Conservation (phyloP, 1,140 invertebrate genomes). For the Rhopalosiphum padi region DNA sequence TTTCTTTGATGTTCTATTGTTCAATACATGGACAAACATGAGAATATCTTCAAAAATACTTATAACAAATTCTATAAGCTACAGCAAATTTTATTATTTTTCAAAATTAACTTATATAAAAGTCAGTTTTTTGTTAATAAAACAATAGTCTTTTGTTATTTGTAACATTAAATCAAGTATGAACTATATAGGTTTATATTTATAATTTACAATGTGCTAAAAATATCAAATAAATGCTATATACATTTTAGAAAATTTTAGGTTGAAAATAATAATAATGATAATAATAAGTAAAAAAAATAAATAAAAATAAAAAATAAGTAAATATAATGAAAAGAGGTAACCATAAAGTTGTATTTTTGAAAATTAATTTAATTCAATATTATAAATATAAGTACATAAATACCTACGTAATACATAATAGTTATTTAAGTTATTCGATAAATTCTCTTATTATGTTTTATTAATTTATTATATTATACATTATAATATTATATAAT, state of each 20-base stretch:
- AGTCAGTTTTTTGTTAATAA: not conserved
- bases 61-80: not conserved
- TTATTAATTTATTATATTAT: not conserved
- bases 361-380: not conserved
- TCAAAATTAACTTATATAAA: not conserved
- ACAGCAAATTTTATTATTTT: not conserved
- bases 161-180: not conserved
- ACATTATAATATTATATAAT: not conserved
- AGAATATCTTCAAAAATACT: conserved; percentile 19
- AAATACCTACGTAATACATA: no score
- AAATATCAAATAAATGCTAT: not conserved
- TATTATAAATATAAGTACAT: not conserved
- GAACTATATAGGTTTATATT: not conserved
- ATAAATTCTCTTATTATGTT: not conserved
- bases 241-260: not conserved
- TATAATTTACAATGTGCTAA: not conserved
- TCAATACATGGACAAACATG: not conserved
- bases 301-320: no score
- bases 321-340: not conserved
- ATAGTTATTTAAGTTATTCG: not conserved
- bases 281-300: no score
- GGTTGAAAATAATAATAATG: no score
- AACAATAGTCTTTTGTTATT: not conserved
- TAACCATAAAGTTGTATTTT: not conserved
- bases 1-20: conserved; percentile 40